These are phyloP conservation scores for Dryocosmus kuriphilus DNA, from an alignment of 2,888 invertebrate genomes.

Conservation along the genomic window DNA sequence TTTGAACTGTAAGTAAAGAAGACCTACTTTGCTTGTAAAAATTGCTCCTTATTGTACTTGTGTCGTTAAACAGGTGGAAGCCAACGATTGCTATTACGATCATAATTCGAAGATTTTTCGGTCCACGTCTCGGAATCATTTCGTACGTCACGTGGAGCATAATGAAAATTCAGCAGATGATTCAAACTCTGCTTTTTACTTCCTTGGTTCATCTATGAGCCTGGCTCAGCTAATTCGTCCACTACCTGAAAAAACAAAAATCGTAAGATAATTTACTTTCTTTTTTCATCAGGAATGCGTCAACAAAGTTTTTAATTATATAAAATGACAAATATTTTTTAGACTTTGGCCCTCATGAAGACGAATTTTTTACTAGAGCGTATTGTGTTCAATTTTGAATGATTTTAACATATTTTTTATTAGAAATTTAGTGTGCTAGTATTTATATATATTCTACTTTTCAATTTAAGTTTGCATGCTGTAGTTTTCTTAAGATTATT, in stretches of 20 bases:
- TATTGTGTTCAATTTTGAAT: not conserved
- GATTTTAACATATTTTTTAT: too few species aligned
- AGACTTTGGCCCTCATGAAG: not conserved
- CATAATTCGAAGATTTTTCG: slow-evolving; percentile 67
- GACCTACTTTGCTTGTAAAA: slow-evolving; percentile 92
- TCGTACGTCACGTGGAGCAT: slow-evolving; percentile 82
- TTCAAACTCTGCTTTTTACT: slow-evolving; percentile 95
- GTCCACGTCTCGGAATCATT: slow-evolving; percentile 73
- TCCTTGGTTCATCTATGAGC: slow-evolving; percentile 90
- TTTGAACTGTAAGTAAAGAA: slow-evolving; percentile 69
- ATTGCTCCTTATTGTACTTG: slow-evolving; percentile 95
- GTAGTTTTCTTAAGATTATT: slow-evolving; percentile 8
- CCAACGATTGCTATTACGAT: slow-evolving; percentile 72
- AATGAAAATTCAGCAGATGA: slow-evolving; percentile 95
- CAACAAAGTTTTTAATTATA: too few species aligned
- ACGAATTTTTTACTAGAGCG: not conserved
- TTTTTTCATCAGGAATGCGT: not conserved
- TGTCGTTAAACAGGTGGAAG: slow-evolving; percentile 80
- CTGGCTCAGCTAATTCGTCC: slow-evolving; percentile 85
- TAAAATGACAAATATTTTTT: too few species aligned
- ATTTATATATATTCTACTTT: slow-evolving; percentile 20
- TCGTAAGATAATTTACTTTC: not conserved
- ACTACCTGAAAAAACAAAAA: slow-evolving; percentile 73
- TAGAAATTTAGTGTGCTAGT: too few species aligned
- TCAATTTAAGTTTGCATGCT: not conserved